phyloP scores from a whole-genome alignment of 1,140 invertebrate species.

The Proales similis region DNA sequence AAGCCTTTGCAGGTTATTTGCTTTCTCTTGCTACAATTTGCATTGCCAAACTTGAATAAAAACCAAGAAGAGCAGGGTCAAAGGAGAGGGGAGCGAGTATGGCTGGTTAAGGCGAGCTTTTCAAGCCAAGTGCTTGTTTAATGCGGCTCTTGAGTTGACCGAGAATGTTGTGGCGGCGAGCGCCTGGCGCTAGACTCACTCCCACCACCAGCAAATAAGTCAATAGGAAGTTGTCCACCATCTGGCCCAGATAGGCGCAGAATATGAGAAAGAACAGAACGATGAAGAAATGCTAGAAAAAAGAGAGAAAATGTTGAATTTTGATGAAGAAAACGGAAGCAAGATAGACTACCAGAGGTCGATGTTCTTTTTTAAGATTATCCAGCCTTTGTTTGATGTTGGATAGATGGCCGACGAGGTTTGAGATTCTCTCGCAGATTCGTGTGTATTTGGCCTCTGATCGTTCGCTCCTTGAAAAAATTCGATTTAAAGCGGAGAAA shows the following conservation, averaged over 20 bases:
- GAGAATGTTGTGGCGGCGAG: not conserved
- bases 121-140: slow-evolving; percentile 12
- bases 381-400: slow-evolving; percentile 14
- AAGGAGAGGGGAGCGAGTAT: no score
- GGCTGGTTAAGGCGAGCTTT: no score
- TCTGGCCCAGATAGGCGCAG: slow-evolving; percentile 35
- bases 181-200: slow-evolving; percentile 17
- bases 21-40: no score
- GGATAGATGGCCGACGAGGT: slow-evolving; percentile 2
- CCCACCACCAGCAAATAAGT: slow-evolving; percentile 18
- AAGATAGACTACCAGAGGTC: slow-evolving; percentile 16
- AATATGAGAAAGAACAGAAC: slow-evolving; percentile 27
- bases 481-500: not conserved
- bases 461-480: not conserved
- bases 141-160: slow-evolving; percentile 2
- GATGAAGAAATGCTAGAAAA: slow-evolving; percentile 34
- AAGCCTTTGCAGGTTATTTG: no score
- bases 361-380: slow-evolving; percentile 26
- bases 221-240: slow-evolving; percentile 25
- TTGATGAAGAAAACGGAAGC: not conserved
- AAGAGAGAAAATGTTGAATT: not conserved
- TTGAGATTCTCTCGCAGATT: slow-evolving; percentile 28
- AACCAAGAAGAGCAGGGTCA: no score
- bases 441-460: slow-evolving; percentile 32
- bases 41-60: no score